These are phyloP conservation scores for Enteromius afrohamiltoni DNA, from an alignment of 2,797 vertebrate genomes.

Conservation along the genomic window DNA sequence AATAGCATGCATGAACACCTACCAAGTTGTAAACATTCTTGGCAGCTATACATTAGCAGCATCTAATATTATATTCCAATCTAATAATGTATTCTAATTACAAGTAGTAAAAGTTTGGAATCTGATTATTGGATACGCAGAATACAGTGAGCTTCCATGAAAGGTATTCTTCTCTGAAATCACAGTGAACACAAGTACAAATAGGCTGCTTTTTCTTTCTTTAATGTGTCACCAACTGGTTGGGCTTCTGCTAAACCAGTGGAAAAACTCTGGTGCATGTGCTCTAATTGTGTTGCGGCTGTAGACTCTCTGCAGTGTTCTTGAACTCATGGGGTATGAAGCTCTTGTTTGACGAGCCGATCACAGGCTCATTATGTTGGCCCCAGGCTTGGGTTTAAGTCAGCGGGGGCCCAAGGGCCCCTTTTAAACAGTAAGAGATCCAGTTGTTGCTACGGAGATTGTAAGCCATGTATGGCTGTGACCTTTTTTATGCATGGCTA, in stretches of 20 bases:
- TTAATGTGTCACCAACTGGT: conserved; percentile 19
- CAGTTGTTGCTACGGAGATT: conserved; percentile 40
- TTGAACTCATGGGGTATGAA: conserved; percentile 16
- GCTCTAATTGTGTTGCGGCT: conserved; percentile 21
- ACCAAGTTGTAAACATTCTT: neutral
- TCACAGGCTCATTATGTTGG: conserved; percentile 39
- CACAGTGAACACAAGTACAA: neutral
- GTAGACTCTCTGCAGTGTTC: conserved; percentile 15
- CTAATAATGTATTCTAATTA: neutral
- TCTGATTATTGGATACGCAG: neutral
- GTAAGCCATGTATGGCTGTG: neutral
- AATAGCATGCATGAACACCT: neutral
- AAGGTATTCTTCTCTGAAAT: neutral
- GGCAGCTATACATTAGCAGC: neutral
- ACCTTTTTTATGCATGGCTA: neutral
- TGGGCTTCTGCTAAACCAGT: conserved; percentile 3
- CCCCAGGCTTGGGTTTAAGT: conserved; percentile 26
- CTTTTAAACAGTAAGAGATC: conserved; percentile 41
- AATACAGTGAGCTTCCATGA: neutral
- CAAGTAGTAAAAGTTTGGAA: neutral
- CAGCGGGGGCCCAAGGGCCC: conserved; percentile 36
- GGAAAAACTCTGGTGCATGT: neutral
- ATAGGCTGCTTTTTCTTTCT: conserved; percentile 14
- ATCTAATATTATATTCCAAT: neutral
- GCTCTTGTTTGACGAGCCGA: conserved; percentile 36